A percentile compares a stretch with the other conserved stretches of the same genome.
These are phyloP conservation scores for Pteronura brasiliensis DNA, from an alignment of 2,113 vertebrate species.

Conservation along the genomic window DNA sequence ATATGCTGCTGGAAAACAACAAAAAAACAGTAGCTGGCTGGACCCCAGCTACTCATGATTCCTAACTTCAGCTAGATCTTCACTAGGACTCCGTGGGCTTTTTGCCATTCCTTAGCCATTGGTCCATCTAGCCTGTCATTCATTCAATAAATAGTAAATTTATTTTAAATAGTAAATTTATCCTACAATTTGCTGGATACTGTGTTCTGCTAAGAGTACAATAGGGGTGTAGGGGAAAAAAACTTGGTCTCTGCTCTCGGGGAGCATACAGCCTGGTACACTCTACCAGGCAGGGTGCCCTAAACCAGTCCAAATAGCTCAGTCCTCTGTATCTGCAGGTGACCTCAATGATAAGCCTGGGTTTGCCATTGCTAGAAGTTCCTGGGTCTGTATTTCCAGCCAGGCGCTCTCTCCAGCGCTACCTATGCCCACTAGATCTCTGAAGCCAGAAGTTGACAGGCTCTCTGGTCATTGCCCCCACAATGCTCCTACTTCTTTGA, in stretches of 20 bases:
- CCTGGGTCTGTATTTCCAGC: background rate
- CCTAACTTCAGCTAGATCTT: background rate
- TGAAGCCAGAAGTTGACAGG: background rate
- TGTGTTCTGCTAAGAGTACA: background rate
- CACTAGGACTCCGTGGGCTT: background rate
- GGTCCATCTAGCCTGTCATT: background rate
- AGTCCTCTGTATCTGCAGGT: background rate
- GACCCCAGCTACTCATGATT: background rate
- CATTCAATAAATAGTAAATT: background rate
- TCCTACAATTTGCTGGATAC: background rate
- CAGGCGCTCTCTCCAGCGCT: too few relatives aligned
- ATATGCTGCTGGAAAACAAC: background rate
- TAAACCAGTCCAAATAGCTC: background rate
- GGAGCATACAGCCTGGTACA: background rate
- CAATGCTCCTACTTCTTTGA: background rate
- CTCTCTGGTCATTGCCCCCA: background rate
- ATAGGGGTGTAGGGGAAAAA: background rate
- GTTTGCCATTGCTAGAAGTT: background rate
- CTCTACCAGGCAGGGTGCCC: background rate
- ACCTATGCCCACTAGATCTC: background rate
- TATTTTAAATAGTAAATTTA: too few relatives aligned
- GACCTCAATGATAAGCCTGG: background rate
- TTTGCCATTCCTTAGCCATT: background rate
- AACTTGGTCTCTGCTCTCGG: background rate
- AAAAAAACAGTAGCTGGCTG: background rate